Conservation (phyloP, 1,140 invertebrate genomes). For the Drosophila orena region DNA sequence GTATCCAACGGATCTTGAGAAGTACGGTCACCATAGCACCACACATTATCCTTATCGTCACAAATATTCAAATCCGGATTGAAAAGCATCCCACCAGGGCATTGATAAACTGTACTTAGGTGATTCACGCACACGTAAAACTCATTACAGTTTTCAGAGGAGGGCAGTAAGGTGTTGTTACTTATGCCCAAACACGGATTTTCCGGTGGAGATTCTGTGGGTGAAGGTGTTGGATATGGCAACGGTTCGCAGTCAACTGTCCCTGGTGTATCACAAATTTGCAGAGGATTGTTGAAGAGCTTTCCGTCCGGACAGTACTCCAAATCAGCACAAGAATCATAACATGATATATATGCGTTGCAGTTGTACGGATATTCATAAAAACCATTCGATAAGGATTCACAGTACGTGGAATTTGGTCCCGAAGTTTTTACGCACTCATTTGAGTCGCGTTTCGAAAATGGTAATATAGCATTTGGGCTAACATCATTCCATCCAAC, state of each 20-base stretch:
- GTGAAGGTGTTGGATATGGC: conserved; percentile 8
- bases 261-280: conserved; percentile 64
- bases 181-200: conserved; percentile 18
- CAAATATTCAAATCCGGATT: conserved; percentile 45
- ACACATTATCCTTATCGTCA: conserved; percentile 39
- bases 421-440: not conserved
- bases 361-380: conserved; percentile 61
- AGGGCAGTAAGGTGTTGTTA: conserved; percentile 39
- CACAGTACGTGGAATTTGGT: conserved; percentile 15
- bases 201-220: not conserved
- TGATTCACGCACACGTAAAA: conserved; percentile 43
- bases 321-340: conserved; percentile 22
- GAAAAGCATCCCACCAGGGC: conserved; percentile 41
- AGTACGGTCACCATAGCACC: conserved; percentile 32
- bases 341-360: conserved; percentile 54
- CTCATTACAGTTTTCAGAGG: conserved; percentile 32
- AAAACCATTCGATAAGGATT: conserved; percentile 18
- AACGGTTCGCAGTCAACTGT: conserved; percentile 36
- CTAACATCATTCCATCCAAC: not conserved
- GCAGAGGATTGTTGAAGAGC: conserved; percentile 44
- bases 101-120: conserved; percentile 12
- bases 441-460: not conserved
- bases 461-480: not conserved
- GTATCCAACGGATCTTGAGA: not conserved
- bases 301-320: conserved; percentile 46